Base-by-base conservation (phyloP, 2,113 vertebrate genomes). In the Cranoglanis bouderius region DNA sequence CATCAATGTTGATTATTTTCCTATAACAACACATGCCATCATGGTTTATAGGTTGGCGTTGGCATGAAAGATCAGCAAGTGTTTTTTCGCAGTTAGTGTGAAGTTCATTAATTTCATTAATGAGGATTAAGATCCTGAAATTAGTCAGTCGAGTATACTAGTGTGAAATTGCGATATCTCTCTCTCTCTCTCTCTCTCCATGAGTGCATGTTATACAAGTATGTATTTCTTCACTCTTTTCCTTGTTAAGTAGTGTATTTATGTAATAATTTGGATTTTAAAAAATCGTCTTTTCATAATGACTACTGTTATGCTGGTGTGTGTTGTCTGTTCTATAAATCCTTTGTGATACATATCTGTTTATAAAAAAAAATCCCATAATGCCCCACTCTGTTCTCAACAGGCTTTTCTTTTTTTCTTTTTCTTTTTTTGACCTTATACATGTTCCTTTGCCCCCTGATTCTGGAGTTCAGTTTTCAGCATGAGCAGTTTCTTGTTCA, bases 401-500 rank as follows among this genome's bases (percentile, higher is more conserved):
- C 24, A 55, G 46, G 51, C 51, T 53, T 53, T 53, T 29, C 16
- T 70, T 6, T 65, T 46, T 46, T 46, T 46, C 7, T 49, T 49
- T 49, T 49, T 49, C 61, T 59, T 81, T 88, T 82, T 24, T 84
- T 46, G 49, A 38, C 26, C 74, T 83, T 86, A 78, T 74, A 67
- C 43, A 38, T 84, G 46, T 88, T 90, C 49, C 16, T 13, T 12
- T 85, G n/a, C 49, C 35, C 49, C 51, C 74, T 40, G 14, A 80
- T 53, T 70, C 67, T 72, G 13, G 35, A 80, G 88, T 85, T 87
- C 61, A 87, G 70, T 89, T 85, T 90, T 87, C 87, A 90, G 74
- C 81, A 18, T 81, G 81, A 85, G 24, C 9, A 61, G 14, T 59
- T 83, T 63, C 53, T 85, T 80, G 74, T 35, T 77, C 26, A 18